Evolutionary conservation across 2,113 vertebrate genomes (phyloP), one percentile per base, ranked within the genome.

Genomic region (Campylorhamphus procurvoides): DNA sequence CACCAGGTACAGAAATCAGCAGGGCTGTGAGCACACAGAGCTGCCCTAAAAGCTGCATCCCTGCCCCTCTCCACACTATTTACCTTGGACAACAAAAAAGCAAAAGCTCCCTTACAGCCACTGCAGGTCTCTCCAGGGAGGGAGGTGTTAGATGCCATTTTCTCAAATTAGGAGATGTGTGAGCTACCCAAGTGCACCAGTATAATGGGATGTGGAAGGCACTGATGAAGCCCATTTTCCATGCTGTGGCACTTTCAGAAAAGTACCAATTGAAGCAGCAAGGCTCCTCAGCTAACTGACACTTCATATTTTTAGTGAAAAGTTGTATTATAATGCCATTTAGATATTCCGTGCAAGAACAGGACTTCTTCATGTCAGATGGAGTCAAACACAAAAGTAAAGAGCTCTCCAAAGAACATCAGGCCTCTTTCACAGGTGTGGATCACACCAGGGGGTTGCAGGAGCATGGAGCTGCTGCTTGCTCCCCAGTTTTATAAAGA

Each of bases 251-350:
- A 52, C 67, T 85, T 89, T n/a, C 27, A 87, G 49, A 37, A 86
- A 62, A 52, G 58, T 28, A 91, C 35, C 80, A 92, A 87, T 69
- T 87, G 76, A 82, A 96, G 82, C 92, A 95, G 92, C 92, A 91
- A 83, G 82, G 72, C 20, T 42, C 75, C 71, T 29, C 73, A n/a
- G 71, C 62, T 89, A 69, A 87, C 49, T 75, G 68, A 82, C 62
- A 53, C 71, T 84, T 94, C 19, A 11, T 71, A 28, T 77, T 89
- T 78, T 83, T 35, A 63, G 82, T 10, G 53, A 91, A 53, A 55
- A 55, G 42, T 83, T 72, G 33, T 46, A 67, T 81, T 86, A 60
- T 18, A 71, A 91, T 23, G n/a, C 55, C 47, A 55, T 63, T 87
- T 91, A 71, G 59, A 56, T 80, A 55, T 24, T 33, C 47, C 71